Evolutionary conservation across 2,797 vertebrate species (phyloP), one percentile per base, ranked within the genome.

Genomic region (Dryobates pubescens): DNA sequence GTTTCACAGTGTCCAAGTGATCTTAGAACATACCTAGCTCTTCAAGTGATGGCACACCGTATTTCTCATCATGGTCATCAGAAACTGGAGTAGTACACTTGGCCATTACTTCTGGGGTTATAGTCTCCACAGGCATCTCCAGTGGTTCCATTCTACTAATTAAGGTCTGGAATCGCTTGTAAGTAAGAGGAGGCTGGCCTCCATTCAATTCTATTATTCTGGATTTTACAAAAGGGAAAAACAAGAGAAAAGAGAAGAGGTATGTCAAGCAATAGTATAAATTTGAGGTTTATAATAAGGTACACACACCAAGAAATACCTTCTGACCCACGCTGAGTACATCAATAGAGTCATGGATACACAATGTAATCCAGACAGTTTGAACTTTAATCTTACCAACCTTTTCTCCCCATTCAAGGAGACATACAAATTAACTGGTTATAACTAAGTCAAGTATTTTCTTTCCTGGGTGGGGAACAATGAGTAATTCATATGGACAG

Each of bases 131-230:
- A 23, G 99, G 99, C 36, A 98, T 96, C 95, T 99, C 99, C 92
- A 99, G 97, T 1, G 98, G 96, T 11, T 99, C 98, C 99, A 99
- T 99, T 85, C 98, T 98, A 86, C 99, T 99, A 97, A 99, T 99
- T 5, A 99, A 97, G 43, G 98, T 99, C 97, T 99, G 99, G 97
- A 99, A 99, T 89, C 98, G 97, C 96, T 99, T 99, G 94, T 99
- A 99, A 57, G 99, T 99, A 89, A 99, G 98, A 91, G 99, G 99
- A 3, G 99, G 98, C 88, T 99, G 99, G 27, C 99, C 99, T 70
- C 99, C 99, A 74, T 99, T 99, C 79, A 99, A 90, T 97, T 99
- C 99, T 96, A 99, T 99, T 96, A 99, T 99, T 98, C 99, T 99
- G 88, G 13, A 86, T 82, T 53, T 51, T 24, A 51, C 49, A 51